A percentile compares a stretch with the other conserved stretches of the same genome.
These are phyloP conservation scores for Teleiodes luculella DNA, from an alignment of 2,888 invertebrate species.

Conservation along the genomic window DNA sequence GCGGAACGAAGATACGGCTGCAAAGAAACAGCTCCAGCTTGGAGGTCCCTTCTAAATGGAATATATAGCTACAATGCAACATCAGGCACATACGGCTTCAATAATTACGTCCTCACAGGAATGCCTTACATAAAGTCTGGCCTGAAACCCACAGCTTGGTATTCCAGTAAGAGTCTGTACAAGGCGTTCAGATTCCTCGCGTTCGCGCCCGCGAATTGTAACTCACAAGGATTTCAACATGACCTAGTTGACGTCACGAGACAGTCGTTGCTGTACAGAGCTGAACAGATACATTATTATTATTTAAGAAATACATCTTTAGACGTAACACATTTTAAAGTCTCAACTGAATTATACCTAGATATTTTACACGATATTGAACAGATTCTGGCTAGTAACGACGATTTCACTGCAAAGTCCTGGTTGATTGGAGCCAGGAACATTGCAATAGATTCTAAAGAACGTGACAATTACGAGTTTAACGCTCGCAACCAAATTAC, in stretches of 20 bases:
- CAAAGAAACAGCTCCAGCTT: slow-evolving; percentile 76
- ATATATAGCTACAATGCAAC: slow-evolving; percentile 86
- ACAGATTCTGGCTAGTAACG: slow-evolving; percentile 40
- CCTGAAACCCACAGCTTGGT: slow-evolving; percentile 83
- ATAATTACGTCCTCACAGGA: slow-evolving; percentile 85
- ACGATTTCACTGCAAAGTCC: slow-evolving; percentile 36
- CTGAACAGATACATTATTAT: slow-evolving; percentile 82
- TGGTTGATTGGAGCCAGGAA: slow-evolving; percentile 48
- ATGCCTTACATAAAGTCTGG: slow-evolving; percentile 82
- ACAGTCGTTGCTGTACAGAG: slow-evolving; percentile 87
- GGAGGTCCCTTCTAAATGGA: slow-evolving; percentile 82
- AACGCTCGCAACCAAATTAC: slow-evolving; percentile 91
- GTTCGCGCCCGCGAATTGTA: slow-evolving; percentile 31
- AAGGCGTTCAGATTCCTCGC: slow-evolving; percentile 73
- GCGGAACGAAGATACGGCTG: slow-evolving; percentile 86
- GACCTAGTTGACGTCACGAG: slow-evolving; percentile 93
- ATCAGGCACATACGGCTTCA: neutral
- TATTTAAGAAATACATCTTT: neutral
- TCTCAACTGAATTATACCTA: slow-evolving; percentile 47
- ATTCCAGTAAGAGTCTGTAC: slow-evolving; percentile 71
- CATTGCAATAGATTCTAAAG: slow-evolving; percentile 21
- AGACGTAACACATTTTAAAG: slow-evolving; percentile 23
- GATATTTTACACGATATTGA: slow-evolving; percentile 34
- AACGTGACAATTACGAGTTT: slow-evolving; percentile 40
- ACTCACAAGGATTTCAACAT: slow-evolving; percentile 77